Evolutionary conservation across 2,888 invertebrate species (phyloP), one percentile per base, ranked within the genome.

Genomic region (Caenorhabditis japonica): DNA sequence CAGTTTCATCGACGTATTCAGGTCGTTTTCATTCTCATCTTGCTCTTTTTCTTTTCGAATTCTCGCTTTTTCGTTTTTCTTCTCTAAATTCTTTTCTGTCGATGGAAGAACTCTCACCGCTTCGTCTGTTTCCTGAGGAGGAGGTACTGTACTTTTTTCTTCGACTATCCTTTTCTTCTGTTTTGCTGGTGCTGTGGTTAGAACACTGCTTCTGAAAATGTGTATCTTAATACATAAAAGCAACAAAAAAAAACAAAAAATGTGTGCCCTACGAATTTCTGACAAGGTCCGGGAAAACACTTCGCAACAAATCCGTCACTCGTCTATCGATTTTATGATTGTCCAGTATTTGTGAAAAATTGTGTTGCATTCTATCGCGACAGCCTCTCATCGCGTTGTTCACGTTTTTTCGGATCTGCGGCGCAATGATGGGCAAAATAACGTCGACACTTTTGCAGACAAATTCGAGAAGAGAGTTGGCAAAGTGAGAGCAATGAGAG

Each of bases 271-370:
- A 56, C 51, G 25, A 3, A 21, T 8, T 34, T 21, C 75, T 56
- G 13, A 82, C 59, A 39, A 81, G 74, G 30, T 82, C 81, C 17
- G 75, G 76, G 46, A 75, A 82, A 0, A 75, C 38, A 2, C 41
- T 21, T 30, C 79, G 52, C 30, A 82, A 46, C 34, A 44, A n/a
- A 0, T 82, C 83, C 19, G 68, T 33, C 0, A 82, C 52, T 8
- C 60, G 33, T 34, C 68, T 39, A 38, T 83, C 83, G 12, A 83
- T 53, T 43, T 79, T 70, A 8, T 51, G 44, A 52, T 77, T 71
- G 34, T 79, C 81, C 58, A 82, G 33, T 33, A 80, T 58, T 33
- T 61, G 46, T 7, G 47, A 36, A 30, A 58, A 49, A 19, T 19
- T n/a, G 19, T 34, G 34, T 38, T 47, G 55, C 15, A 64, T 44